Base-by-base conservation (phyloP, 2,888 invertebrate species). In the Orthosia cruda region DNA sequence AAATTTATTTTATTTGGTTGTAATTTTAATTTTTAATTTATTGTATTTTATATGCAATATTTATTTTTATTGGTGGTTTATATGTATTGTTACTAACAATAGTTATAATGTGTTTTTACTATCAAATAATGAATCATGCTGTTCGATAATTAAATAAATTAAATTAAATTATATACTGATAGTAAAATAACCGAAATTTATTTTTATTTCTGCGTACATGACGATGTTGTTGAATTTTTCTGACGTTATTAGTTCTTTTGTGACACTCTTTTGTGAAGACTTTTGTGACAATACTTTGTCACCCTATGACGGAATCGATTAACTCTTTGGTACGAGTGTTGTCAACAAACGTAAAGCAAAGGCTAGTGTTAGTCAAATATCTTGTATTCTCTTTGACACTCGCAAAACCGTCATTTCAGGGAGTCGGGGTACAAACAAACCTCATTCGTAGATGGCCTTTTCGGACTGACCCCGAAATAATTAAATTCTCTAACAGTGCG, bases 301-400 rank as follows among this genome's bases (percentile, higher is more conserved):
- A n/a, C n/a, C 9, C 4, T 12, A 45, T 26, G 18, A n/a, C n/a
- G 11, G 54, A n/a, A 45, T 72, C 7, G 15, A 58, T 50, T 26
- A 26, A 58, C 15, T 20, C 23, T 40, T 57, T 63, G 20, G 13
- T 7, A 23, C 15, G 32, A 9, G 18, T 32, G 7, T 23, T 11
- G 47, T 20, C 32, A 23, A 18, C 20, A 20, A 65, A 64, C 62
- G 5, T 47, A 40, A 40, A 40, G 0, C 11, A 40, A 13, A 2
- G 2, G 12, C 12, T n/a, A 47, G 18, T 26, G 13, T 74, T 49
- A 9, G 13, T 11, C 16, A 18, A 52, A 32, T 50, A 40, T 26
- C 49, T 4, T 47, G 15, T 49, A 23, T 49, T 55, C 40, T 50
- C 50, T 57, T 74, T 65, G 66, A 50, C 12, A 49, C 26, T 45